Conservation (phyloP, 1,140 invertebrate species). For the Aphidius gifuensis region DNA sequence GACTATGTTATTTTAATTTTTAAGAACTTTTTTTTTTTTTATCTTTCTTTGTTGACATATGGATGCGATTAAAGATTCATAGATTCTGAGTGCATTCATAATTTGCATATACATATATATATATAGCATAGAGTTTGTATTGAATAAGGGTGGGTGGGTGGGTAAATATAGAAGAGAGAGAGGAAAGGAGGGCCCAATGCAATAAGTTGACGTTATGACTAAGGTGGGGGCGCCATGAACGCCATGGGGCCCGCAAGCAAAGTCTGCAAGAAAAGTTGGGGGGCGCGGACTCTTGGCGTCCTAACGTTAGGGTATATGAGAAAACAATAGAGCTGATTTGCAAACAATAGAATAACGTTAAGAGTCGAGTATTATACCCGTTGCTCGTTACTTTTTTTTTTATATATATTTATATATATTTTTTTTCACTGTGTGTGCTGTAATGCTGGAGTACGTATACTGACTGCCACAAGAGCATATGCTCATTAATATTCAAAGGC, state of each 20-base stretch:
- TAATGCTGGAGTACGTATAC: neutral
- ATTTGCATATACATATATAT: no score
- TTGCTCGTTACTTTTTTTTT: conserved; percentile 46
- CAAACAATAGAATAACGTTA: conserved; percentile 60
- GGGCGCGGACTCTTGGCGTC: conserved; percentile 15
- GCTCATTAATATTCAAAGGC: conserved; percentile 58
- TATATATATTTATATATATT: neutral
- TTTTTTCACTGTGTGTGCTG: conserved; percentile 30
- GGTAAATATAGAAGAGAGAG: no score
- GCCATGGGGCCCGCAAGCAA: conserved; percentile 16
- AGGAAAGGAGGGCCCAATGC: neutral
- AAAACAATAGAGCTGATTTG: conserved; percentile 59
- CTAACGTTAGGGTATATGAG: conserved; percentile 44
- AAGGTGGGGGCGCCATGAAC: conserved; percentile 21
- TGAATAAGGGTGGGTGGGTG: no score
- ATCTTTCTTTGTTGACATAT: no score
- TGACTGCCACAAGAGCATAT: conserved; percentile 40
- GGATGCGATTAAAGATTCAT: no score
- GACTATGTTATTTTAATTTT: no score
- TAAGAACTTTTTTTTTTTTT: no score
- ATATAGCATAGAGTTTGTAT: no score
- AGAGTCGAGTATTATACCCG: conserved; percentile 55
- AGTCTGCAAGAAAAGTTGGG: conserved; percentile 14
- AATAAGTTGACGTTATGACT: conserved; percentile 27
- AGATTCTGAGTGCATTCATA: no score